Evolutionary conservation across 1,140 invertebrate genomes (phyloP).

Genomic region (Drosophila mayri): DNA sequence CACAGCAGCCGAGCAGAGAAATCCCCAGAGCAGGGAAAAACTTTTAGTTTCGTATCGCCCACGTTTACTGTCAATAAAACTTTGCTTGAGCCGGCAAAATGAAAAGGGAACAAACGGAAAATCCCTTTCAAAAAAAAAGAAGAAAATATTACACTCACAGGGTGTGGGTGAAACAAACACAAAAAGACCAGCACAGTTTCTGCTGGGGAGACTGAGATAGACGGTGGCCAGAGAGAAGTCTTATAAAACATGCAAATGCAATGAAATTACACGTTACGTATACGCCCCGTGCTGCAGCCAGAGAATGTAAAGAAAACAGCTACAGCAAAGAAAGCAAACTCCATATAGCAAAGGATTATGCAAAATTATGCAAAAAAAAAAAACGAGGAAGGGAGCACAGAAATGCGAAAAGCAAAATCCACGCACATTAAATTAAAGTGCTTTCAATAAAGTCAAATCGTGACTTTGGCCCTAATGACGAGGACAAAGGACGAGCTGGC

Average conservation of each 20-base stretch:
- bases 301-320: constrained; percentile 19
- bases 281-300: constrained; percentile 65
- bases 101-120: constrained; percentile 24
- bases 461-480: constrained; percentile 78
- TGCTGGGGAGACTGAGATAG: constrained; percentile 6
- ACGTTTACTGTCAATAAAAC: constrained; percentile 83
- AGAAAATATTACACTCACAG: constrained; percentile 10
- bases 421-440: constrained; percentile 82
- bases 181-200: constrained; percentile 62
- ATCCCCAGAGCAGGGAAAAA: constrained; percentile 69
- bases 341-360: constrained; percentile 74
- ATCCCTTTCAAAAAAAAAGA: constrained; percentile 26
- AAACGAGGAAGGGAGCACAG: neutral
- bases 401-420: constrained; percentile 59
- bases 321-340: constrained; percentile 14
- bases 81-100: constrained; percentile 65
- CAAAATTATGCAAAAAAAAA: constrained; percentile 72
- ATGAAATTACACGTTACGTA: constrained; percentile 82
- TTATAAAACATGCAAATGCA: constrained; percentile 80
- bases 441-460: constrained; percentile 83
- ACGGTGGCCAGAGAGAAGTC: constrained; percentile 17
- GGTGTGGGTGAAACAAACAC: constrained; percentile 37
- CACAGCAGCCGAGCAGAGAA: constrained; percentile 45
- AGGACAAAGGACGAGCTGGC: constrained; percentile 39
- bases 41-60: constrained; percentile 75